Conservation (phyloP, 2,888 invertebrate species). For the Luffia ferchaultella region DNA sequence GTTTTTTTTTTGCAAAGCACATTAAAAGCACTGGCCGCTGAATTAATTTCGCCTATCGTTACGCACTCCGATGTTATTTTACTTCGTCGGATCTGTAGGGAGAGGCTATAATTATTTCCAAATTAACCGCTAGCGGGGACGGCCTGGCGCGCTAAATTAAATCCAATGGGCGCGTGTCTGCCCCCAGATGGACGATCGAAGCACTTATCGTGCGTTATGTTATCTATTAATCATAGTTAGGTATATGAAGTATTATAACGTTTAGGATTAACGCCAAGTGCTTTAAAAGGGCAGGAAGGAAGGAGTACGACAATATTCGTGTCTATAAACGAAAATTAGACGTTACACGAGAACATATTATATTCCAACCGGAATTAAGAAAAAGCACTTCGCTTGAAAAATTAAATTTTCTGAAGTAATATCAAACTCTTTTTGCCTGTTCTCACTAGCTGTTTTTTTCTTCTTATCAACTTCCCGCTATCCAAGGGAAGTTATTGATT, state of each 20-base stretch:
- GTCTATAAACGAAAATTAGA: too few relatives aligned
- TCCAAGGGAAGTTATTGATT: too few relatives aligned
- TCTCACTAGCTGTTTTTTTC: too few relatives aligned
- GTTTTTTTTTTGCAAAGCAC: slow-evolving; percentile 5
- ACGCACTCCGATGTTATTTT: slow-evolving; percentile 5
- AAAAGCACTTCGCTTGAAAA: too few relatives aligned
- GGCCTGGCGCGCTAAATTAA: slow-evolving; percentile 49
- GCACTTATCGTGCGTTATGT: too few relatives aligned
- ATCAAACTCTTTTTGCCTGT: too few relatives aligned
- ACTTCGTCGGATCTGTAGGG: slow-evolving; percentile 19
- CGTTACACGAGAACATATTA: too few relatives aligned
- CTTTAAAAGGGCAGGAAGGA: too few relatives aligned
- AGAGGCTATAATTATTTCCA: slow-evolving; percentile 52
- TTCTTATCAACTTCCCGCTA: too few relatives aligned
- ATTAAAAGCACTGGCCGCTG: slow-evolving; percentile 6
- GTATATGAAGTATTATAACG: background rate
- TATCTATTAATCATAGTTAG: background rate
- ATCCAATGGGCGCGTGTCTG: slow-evolving; percentile 31
- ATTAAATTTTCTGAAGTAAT: too few relatives aligned
- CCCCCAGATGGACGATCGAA: slow-evolving; percentile 15
- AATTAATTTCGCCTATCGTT: slow-evolving; percentile 22
- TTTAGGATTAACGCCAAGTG: background rate
- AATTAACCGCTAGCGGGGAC: slow-evolving; percentile 42
- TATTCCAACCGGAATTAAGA: too few relatives aligned
- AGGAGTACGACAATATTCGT: too few relatives aligned